These are phyloP conservation scores for Rhinoraja longicauda DNA, from an alignment of 2,797 vertebrate genomes.

Conservation along the genomic window DNA sequence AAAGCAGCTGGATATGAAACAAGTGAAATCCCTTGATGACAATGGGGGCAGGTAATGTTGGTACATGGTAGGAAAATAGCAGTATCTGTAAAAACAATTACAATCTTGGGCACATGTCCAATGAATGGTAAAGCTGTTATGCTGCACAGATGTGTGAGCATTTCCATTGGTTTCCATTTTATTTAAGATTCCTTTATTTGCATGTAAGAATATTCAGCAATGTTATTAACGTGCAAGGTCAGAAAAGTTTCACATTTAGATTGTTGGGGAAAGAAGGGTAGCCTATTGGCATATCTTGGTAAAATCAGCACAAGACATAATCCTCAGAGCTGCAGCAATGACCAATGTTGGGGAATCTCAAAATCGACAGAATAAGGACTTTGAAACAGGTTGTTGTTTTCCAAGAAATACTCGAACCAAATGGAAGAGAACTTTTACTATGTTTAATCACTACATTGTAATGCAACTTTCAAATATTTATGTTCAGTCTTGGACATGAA, in stretches of 20 bases:
- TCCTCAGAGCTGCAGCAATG: neutral
- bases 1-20: no score
- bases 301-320: neutral
- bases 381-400: neutral
- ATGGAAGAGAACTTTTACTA: neutral
- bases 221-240: neutral
- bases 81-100: no score
- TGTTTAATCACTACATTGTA: neutral
- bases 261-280: no score
- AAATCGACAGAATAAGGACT: neutral
- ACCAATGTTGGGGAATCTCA: neutral
- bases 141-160: no score
- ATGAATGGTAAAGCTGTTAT: no score
- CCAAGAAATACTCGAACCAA: neutral
- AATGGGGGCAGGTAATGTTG: no score
- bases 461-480: neutral
- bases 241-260: neutral
- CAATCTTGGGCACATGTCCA: no score
- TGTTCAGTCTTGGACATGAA: neutral
- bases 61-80: no score
- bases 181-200: neutral
- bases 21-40: no score
- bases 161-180: no score
- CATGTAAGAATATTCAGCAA: neutral
- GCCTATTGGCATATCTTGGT: neutral